phyloP scores from a whole-genome alignment of 2,888 invertebrate genomes.

The Pristionchus arcanus region DNA sequence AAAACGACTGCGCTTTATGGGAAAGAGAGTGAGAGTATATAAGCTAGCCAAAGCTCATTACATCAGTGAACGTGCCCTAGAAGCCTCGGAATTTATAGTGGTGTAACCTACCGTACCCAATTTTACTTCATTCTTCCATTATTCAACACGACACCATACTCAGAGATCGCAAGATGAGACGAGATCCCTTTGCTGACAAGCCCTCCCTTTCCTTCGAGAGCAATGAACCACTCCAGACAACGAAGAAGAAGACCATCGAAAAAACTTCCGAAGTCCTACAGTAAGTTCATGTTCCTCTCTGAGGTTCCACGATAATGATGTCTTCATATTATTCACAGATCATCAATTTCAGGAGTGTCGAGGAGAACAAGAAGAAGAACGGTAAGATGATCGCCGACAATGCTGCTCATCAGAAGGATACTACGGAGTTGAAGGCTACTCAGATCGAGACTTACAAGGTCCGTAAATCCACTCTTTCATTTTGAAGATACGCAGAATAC shows the following conservation, averaged over 20 bases:
- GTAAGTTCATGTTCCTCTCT: constrained; percentile 59
- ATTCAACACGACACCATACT: neutral
- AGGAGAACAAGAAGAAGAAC: constrained; percentile 73
- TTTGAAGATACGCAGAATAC: neutral
- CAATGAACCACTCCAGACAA: constrained; percentile 58
- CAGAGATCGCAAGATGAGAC: constrained; percentile 40
- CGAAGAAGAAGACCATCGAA: constrained; percentile 75
- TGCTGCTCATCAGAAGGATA: constrained; percentile 74
- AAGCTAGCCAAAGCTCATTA: neutral
- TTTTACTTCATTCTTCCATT: no score
- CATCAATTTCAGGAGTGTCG: constrained; percentile 61
- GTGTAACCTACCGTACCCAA: no score
- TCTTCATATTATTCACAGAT: neutral
- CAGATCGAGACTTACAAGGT: constrained; percentile 73
- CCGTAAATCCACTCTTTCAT: neutral
- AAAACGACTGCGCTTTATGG: no score
- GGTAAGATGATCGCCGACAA: constrained; percentile 72
- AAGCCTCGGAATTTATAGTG: no score
- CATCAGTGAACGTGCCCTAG: no score
- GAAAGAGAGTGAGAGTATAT: neutral
- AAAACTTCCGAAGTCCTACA: constrained; percentile 73
- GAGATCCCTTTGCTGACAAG: constrained; percentile 45
- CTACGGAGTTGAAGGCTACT: constrained; percentile 70
- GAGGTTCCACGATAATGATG: neutral
- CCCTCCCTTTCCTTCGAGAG: constrained; percentile 17